These are phyloP conservation scores for Mus minutoides DNA, from an alignment of 2,797 vertebrate species.

Conservation along the genomic window DNA sequence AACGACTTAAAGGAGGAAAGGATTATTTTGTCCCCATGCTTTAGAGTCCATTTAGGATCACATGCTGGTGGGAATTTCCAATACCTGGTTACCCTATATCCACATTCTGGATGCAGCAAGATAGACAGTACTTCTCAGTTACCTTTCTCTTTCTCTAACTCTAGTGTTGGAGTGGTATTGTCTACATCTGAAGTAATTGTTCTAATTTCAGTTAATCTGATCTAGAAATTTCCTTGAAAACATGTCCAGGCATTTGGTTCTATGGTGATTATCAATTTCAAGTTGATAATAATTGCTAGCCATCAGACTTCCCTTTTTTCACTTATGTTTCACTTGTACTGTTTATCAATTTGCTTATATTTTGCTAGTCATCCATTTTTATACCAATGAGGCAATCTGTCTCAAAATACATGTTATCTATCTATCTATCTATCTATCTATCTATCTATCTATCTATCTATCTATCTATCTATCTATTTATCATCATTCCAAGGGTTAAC, in stretches of 20 bases:
- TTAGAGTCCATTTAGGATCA: too few species aligned
- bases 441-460: background rate
- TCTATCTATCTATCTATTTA: too few species aligned
- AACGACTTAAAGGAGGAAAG: background rate
- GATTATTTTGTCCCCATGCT: background rate
- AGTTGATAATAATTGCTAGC: background rate
- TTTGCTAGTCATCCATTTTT: background rate
- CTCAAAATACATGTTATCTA: background rate
- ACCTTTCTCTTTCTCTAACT: background rate
- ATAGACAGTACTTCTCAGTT: too few species aligned
- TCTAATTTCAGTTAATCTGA: background rate
- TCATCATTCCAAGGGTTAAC: background rate
- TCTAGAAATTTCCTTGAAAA: background rate
- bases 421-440: background rate
- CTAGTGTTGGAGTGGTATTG: too few species aligned
- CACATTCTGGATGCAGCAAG: background rate
- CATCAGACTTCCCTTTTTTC: too few species aligned
- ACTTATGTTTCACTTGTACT: background rate
- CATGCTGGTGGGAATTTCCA: background rate
- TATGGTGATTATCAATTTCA: background rate
- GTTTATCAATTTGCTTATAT: background rate
- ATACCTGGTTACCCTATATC: background rate
- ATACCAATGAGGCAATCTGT: background rate
- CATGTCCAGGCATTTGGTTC: background rate
- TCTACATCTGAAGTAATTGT: background rate